Percentiles rank a stretch among this genome's conserved stretches.
phyloP scores from a whole-genome alignment of 1,140 invertebrate genomes.

The Lanistes nyassanus region DNA sequence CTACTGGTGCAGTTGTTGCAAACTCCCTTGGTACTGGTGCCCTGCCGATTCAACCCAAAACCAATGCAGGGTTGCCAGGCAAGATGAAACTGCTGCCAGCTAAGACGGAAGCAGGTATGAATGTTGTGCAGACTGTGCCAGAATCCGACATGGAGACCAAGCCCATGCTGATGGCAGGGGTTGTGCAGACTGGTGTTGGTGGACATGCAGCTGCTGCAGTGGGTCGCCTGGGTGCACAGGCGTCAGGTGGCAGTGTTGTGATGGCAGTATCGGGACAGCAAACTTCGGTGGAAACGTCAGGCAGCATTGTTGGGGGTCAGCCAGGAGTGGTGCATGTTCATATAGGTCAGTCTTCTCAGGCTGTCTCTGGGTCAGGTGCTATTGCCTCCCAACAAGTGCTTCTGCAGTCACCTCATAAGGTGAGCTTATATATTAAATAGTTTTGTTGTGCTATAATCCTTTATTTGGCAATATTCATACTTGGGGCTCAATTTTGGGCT shows the following conservation, averaged over 20 bases:
- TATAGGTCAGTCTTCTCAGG: not conserved
- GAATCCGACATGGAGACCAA: slow-evolving; percentile 8
- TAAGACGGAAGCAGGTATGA: not conserved
- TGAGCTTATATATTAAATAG: not conserved
- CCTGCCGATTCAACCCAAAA: slow-evolving; percentile 13
- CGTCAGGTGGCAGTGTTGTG: too few species aligned
- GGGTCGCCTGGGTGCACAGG: too few species aligned
- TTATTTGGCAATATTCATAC: too few species aligned
- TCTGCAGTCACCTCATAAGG: slow-evolving; percentile 9
- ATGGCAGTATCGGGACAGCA: too few species aligned
- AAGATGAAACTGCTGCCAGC: slow-evolving; percentile 9
- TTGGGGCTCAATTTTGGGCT: too few species aligned
- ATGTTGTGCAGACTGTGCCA: not conserved
- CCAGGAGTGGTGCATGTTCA: not conserved
- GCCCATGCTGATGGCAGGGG: not conserved
- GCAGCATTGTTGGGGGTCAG: not conserved
- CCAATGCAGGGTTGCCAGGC: not conserved
- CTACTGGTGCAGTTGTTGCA: too few species aligned
- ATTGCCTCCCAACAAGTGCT: slow-evolving; percentile 1
- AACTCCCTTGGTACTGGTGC: too few species aligned
- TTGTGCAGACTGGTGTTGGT: not conserved
- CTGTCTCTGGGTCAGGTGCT: not conserved
- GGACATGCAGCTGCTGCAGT: too few species aligned
- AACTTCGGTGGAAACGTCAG: too few species aligned
- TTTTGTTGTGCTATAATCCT: not conserved